phyloP scores from a whole-genome alignment of 2,113 vertebrate species.

The Petrocephalus microphthalmus region DNA sequence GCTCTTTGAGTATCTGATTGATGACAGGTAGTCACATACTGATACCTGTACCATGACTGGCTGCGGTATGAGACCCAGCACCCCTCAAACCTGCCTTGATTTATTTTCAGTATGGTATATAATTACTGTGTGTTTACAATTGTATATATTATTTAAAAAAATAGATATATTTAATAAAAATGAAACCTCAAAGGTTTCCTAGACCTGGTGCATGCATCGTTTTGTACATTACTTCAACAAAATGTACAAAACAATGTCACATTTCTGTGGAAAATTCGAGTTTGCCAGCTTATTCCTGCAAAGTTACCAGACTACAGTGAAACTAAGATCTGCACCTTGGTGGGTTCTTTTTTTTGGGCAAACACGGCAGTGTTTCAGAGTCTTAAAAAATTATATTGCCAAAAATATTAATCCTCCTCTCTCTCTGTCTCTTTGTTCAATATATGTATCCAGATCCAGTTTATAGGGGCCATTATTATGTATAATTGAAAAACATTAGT shows the following conservation, averaged over 20 bases:
- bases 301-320: background rate
- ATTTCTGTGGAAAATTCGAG: background rate
- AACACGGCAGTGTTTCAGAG: constrained; percentile 1
- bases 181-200: background rate
- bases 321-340: background rate
- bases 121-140: background rate
- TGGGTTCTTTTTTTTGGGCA: background rate
- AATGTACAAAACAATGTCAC: background rate
- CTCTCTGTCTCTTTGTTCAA: constrained; percentile 70
- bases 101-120: background rate
- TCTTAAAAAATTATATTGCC: constrained; percentile 11
- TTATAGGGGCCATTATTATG: constrained; percentile 86
- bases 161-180: background rate
- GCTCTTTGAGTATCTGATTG: background rate
- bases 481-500: constrained; percentile 98
- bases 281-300: background rate
- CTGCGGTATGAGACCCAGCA: background rate
- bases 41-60: background rate
- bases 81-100: background rate
- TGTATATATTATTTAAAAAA: background rate
- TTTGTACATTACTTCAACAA: background rate
- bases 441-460: constrained; percentile 77
- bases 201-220: background rate
- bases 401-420: constrained; percentile 59
- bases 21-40: background rate